A percentile compares a stretch with the other conserved stretches of the same genome.
Conservation (phyloP, 1,140 invertebrate genomes). For the Pteromalus puparum region DNA sequence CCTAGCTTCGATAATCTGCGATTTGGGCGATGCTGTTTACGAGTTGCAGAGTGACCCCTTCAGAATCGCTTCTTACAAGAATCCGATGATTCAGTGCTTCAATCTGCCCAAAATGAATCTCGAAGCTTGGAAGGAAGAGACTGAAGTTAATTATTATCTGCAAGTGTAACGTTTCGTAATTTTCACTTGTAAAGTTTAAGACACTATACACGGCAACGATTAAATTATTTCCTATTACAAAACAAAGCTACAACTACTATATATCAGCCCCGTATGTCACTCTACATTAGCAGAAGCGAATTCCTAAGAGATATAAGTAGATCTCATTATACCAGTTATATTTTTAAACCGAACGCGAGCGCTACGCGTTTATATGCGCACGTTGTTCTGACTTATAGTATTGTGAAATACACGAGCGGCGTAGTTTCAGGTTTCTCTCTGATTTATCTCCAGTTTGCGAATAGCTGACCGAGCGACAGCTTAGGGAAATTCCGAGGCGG, state of each 20-base stretch:
- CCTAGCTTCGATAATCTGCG: constrained; percentile 77
- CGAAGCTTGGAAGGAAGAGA: constrained; percentile 65
- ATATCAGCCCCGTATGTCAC: neutral
- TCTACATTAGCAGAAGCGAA: neutral
- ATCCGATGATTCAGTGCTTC: constrained; percentile 70
- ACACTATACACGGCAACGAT: neutral
- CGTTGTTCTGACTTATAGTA: neutral
- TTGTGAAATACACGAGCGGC: neutral
- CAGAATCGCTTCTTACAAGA: constrained; percentile 63
- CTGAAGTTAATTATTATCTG: neutral
- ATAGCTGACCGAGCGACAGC: neutral
- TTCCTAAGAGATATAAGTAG: neutral
- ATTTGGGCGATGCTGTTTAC: constrained; percentile 76
- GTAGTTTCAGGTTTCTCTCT: neutral
- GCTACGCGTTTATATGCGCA: too few relatives aligned
- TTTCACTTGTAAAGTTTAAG: too few relatives aligned
- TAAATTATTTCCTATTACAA: neutral
- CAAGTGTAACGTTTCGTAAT: neutral
- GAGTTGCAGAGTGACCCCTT: constrained; percentile 54
- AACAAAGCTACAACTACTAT: neutral
- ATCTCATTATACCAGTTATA: neutral
- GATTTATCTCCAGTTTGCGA: neutral
- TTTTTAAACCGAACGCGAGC: neutral
- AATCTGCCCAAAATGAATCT: constrained; percentile 72
- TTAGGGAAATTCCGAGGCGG: neutral